A percentile compares a stretch with the other conserved stretches of the same genome.
Conservation (phyloP, 1,140 invertebrate species). For the Notospermus geniculatus region DNA sequence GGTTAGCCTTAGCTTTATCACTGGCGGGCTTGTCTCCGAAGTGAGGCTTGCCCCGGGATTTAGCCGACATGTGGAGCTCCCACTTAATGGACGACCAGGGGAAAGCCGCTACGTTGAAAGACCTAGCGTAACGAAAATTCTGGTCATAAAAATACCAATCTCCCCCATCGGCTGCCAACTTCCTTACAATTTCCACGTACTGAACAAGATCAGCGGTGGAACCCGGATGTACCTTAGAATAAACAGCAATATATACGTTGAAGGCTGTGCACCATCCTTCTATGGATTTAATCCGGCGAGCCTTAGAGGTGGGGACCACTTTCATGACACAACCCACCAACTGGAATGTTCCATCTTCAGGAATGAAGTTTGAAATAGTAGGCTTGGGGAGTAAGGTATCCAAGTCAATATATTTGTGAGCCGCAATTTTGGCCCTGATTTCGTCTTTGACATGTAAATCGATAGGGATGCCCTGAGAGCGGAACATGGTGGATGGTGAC, state of each 20-base stretch:
- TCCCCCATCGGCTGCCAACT: not conserved
- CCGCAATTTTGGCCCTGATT: not conserved
- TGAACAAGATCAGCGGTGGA: not conserved
- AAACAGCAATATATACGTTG: slow-evolving; percentile 2
- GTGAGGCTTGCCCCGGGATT: not conserved
- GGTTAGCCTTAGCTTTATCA: not conserved
- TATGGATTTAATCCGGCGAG: not conserved
- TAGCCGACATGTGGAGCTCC: not conserved
- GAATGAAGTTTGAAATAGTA: not conserved
- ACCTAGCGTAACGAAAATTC: not conserved
- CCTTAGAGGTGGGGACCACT: not conserved
- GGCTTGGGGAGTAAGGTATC: not conserved
- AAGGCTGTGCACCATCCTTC: not conserved
- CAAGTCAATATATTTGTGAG: slow-evolving; percentile 1
- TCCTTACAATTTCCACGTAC: not conserved
- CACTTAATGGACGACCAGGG: not conserved
- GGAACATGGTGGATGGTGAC: not conserved
- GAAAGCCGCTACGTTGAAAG: not conserved
- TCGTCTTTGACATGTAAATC: not conserved
- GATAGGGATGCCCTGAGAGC: not conserved
- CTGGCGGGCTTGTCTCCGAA: not conserved
- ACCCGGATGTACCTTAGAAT: not conserved
- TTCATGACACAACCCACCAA: not conserved
- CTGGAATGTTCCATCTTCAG: not conserved
- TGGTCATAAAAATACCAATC: not conserved